A percentile compares a stretch with the other conserved stretches of the same genome.
Evolutionary conservation across 2,113 vertebrate species (phyloP).

Genomic region (Chionodraco myersi): DNA sequence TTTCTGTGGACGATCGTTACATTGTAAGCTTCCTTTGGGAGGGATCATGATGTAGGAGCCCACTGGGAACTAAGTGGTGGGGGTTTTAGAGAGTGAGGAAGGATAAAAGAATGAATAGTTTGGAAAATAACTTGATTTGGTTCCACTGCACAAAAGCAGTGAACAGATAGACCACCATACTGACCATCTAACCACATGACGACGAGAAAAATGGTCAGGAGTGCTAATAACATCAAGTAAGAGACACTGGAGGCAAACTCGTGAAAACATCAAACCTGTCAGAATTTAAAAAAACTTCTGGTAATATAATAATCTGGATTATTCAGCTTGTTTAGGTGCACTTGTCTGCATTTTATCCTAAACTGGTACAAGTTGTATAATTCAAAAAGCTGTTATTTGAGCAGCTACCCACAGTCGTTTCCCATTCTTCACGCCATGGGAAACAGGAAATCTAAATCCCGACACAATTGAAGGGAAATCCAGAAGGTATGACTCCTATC

Average conservation of each 20-base stretch:
- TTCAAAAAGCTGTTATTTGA: not conserved
- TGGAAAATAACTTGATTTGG: too few relatives aligned
- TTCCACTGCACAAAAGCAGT: too few relatives aligned
- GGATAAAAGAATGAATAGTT: not conserved
- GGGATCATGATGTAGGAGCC: slow-evolving; percentile 11
- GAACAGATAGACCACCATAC: too few relatives aligned
- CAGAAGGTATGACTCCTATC: slow-evolving; percentile 22
- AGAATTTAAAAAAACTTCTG: not conserved
- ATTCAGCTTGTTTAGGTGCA: not conserved
- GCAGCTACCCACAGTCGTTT: slow-evolving; percentile 5
- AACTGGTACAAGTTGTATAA: not conserved
- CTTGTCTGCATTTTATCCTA: slow-evolving; percentile 13
- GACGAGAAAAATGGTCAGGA: not conserved
- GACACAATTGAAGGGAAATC: not conserved
- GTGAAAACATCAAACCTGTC: not conserved
- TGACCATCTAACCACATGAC: too few relatives aligned
- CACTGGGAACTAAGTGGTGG: not conserved
- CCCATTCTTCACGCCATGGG: not conserved
- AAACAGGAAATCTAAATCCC: not conserved
- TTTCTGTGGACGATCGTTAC: slow-evolving; percentile 46
- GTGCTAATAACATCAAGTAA: not conserved
- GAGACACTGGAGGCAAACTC: not conserved
- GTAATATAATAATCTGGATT: not conserved
- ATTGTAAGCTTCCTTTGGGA: slow-evolving; percentile 34
- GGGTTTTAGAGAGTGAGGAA: not conserved